These are phyloP conservation scores for Suricata suricatta DNA, from an alignment of 2,113 vertebrate species.

Conservation along the genomic window DNA sequence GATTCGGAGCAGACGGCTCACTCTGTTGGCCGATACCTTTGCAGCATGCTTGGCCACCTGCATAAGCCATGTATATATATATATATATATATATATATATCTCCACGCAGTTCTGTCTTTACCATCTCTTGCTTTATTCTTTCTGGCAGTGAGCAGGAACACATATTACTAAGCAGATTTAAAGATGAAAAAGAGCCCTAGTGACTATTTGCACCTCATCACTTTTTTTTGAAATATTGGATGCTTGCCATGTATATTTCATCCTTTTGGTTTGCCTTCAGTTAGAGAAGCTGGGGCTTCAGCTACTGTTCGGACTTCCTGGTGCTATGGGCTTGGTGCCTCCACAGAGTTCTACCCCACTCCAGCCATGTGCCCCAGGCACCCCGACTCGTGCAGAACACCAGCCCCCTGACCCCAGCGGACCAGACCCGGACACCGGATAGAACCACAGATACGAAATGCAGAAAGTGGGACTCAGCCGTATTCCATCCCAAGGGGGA, in stretches of 20 bases:
- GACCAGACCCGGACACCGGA: not conserved
- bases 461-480: not conserved
- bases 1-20: not conserved
- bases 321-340: too few species aligned
- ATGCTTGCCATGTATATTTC: not conserved
- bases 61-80: fast-evolving
- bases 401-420: not conserved
- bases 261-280: fast-evolving
- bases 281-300: not conserved
- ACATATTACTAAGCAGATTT: not conserved
- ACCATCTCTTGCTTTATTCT: not conserved
- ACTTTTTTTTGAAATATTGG: not conserved
- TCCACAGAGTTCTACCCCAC: not conserved
- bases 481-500: too few species aligned
- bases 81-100: not conserved
- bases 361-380: not conserved
- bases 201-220: not conserved
- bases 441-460: not conserved
- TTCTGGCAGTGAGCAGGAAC: not conserved
- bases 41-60: too few species aligned
- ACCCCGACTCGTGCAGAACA: not conserved
- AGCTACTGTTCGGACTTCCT: too few species aligned
- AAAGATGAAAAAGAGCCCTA: not conserved
- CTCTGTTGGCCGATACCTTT: not conserved
- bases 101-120: not conserved